These are phyloP conservation scores for Prionace glauca DNA, from an alignment of 2,797 vertebrate species.

Conservation along the genomic window DNA sequence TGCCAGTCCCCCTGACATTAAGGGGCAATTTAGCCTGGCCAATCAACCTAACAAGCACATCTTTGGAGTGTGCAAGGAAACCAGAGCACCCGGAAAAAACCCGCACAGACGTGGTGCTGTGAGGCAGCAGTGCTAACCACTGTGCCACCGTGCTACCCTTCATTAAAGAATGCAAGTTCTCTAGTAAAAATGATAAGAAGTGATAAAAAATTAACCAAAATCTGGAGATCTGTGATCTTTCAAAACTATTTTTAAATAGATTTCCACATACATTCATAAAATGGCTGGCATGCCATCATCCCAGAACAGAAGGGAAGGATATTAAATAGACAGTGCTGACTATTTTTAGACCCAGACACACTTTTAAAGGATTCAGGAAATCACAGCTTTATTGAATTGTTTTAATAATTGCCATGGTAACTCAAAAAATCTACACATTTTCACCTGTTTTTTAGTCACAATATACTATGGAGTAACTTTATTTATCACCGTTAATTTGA, in stretches of 20 bases:
- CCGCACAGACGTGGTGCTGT: too few species aligned
- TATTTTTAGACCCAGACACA: neutral
- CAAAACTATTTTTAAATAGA: neutral
- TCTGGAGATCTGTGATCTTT: neutral
- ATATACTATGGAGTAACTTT: neutral
- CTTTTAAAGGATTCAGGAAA: neutral
- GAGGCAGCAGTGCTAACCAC: too few species aligned
- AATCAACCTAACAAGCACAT: too few species aligned
- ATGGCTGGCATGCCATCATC: neutral
- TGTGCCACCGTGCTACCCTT: too few species aligned
- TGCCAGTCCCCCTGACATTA: too few species aligned
- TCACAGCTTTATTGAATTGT: neutral
- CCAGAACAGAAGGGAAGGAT: neutral
- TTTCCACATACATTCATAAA: neutral
- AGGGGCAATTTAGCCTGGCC: too few species aligned
- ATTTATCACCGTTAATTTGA: neutral
- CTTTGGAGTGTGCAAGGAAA: too few species aligned
- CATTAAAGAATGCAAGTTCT: neutral
- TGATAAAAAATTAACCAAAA: neutral
- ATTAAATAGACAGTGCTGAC: neutral
- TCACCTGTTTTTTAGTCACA: neutral
- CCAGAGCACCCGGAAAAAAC: too few species aligned
- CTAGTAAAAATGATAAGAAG: neutral
- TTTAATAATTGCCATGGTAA: neutral
- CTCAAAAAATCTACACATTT: neutral